Base-by-base conservation (phyloP, 2,797 vertebrate genomes). In the Enteromius unitaeniatus region DNA sequence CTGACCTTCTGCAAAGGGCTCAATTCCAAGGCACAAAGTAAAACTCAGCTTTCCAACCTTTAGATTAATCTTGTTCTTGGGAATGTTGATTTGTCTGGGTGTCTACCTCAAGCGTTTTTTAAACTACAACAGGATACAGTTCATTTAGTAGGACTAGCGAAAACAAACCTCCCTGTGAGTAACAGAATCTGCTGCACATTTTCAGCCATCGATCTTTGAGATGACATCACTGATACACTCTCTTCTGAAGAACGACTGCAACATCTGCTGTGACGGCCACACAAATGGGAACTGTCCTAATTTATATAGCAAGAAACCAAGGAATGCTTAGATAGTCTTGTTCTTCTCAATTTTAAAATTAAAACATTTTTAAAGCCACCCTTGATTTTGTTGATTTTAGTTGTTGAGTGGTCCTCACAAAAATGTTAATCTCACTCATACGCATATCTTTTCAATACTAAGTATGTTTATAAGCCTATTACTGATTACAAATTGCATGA, bases 171-270 rank as follows among this genome's bases (percentile, higher is more conserved):
- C 73, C 81, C 74, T 49, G 81, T 77, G 81, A 83, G 81, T 55
- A 83, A 65, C 74, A 76, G 64, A 83, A 83, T 78, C 74, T 77
- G 81, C 81, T 60, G 81, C 74, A 77, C 51, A 78, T 83, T 83
- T 78, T 77, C 37, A 69, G 37, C 74, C 81, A 78, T 83, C 81
- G 73, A 83, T 83, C 81, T 83, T 78, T 58, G 37, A 83, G 81
- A 83, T 78, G 81, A 83, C 81, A 83, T 83, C 64, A 83, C 73
- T 78, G 81, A 83, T 83, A 83, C 74, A 83, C 64, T 69, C 74
- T 68, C 74, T 9, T 65, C 74, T 77, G 74, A 83, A 58, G 81
- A 76, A 77, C 73, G 47, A 83, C 74, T 83, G 81, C 37, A 83
- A 83, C 81, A 83, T 83, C 81, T 83, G 81, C 74, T 76, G 74